A percentile compares a stretch with the other conserved stretches of the same genome.
phyloP scores from a whole-genome alignment of 2,797 vertebrate species.

The Tarsius wallacei region DNA sequence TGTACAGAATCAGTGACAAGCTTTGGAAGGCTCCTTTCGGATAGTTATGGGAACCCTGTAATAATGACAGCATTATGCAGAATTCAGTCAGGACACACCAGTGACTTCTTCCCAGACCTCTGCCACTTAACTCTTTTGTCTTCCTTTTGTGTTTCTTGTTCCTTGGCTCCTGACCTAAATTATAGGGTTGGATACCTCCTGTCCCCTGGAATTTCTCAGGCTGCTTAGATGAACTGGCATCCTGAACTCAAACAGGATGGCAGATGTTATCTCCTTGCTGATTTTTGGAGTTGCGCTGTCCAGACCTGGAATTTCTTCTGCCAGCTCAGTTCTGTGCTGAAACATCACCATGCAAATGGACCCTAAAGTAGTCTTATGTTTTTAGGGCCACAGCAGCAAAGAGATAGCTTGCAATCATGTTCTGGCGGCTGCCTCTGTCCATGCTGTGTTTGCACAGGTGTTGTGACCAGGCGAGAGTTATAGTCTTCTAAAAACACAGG shows the following conservation, averaged over 20 bases:
- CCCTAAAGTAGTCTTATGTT: not conserved
- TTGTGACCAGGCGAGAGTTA: not conserved
- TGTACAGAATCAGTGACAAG: not conserved
- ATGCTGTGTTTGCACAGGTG: not conserved
- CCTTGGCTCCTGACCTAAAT: not conserved
- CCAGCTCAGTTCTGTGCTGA: not conserved
- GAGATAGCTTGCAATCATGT: not conserved
- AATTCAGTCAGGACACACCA: not conserved
- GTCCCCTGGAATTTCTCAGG: not conserved
- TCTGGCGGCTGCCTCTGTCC: not conserved
- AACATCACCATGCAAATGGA: not conserved
- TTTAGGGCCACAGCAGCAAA: not conserved
- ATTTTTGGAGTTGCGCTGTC: not conserved
- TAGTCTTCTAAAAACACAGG: not conserved
- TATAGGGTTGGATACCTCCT: not conserved
- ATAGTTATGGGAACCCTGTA: not conserved
- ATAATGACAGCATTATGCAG: not conserved
- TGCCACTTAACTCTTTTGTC: not conserved
- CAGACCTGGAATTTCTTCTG: conserved; percentile 29
- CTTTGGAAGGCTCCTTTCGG: not conserved
- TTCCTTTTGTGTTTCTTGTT: not conserved
- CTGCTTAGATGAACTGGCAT: not conserved
- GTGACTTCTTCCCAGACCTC: not conserved
- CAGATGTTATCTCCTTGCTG: not conserved
- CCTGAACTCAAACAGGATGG: not conserved